Evolutionary conservation across 2,797 vertebrate genomes (phyloP), one percentile per base, ranked within the genome.

Genomic region (Karalla daura): DNA sequence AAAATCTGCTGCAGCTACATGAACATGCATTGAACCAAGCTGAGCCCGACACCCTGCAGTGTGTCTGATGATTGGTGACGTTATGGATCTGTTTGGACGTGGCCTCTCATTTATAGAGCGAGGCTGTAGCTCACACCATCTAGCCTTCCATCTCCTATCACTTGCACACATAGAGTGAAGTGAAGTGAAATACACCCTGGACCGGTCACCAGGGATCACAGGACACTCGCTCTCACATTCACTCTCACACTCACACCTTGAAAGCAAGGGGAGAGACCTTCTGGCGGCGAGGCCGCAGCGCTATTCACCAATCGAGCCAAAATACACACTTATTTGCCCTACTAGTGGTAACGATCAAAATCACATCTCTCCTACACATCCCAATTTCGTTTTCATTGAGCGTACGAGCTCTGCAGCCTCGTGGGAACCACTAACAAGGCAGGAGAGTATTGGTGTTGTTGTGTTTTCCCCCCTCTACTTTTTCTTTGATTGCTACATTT

Each of bases 401-500:
- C 70, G 43, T 68, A 69, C 62, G 61, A 81, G 64, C 65, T 37
- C 18, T 35, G 35, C 37, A 44, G 44, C 37, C 71, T 61, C 30
- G 11, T 53, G 73, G 63, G 63, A n/a, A 67, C 30, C 28, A 33
- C 44, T 68, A 73, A 75, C 50, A 65, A 58, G 68, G 32, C 33
- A 5, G 33, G 45, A 32, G 14, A 51, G 40, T 59, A 24, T 45
- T 56, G 44, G 17, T 47, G 44, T 39, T 49, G 28, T 36, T 60
- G 15, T 43, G 27, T 40, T 28, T 70, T 52, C 50, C 7, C 21
- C 33, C 30, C 24, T 3, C 5, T 39, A 25, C 52, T 61, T 72
- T 66, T 55, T 23, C 41, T 74, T 66, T 72, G 35, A 74, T 67
- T 63, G 62, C 51, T 21, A 11, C n/a, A 73, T 66, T 75, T 79